Evolutionary conservation across 2,113 vertebrate species (phyloP), one percentile per base, ranked within the genome.

Genomic region (Lepidothrix coronata): DNA sequence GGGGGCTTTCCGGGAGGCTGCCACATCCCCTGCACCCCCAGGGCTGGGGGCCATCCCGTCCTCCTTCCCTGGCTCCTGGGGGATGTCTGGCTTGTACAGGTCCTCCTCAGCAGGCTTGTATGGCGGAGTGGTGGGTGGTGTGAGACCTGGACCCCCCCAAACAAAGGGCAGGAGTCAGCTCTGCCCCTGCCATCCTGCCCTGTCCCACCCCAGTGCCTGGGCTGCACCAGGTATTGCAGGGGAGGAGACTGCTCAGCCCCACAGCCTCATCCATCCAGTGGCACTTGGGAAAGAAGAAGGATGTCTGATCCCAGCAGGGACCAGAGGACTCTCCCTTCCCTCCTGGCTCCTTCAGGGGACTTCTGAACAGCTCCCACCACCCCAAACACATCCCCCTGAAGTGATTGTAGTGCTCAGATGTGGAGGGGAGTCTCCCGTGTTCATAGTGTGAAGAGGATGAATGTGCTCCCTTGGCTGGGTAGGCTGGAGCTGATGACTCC

Each of bases 101-200:
- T 99, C 99, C 55, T 99, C 99, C 95, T 99, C 99, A 6, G 98
- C 96, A 1, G 99, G 98, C 95, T 99, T 99, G 94, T 99, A 99
- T 0, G 99, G 99, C 0, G 99, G 99, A 14, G 99, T 99, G 82
- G 99, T 99, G 91, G 99, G 99, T 1, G 99, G 99, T 4, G 99
- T 99, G 93, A 99, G 98, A 96, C 99, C 99, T 99, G 95, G 70
- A 80, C 48, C 67, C 80, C 48, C 59, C 71, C 41, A 8, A 85
- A 96, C 6, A 91, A 85, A 94, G 66, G 61, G 89, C 72, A 88
- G 80, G n/a, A 66, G 70, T 97, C 93, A 96, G 78, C 63, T 94
- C 82, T 85, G 65, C 24, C 85, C 63, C 12, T 3, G 1, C 72
- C 1, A 0, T 66, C 84, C 70, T 58, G 58, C 43, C 41, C 59